Percentiles rank a stretch among this genome's conserved stretches.
These are phyloP conservation scores for Gymnocypris eckloni DNA, from an alignment of 2,797 vertebrate genomes.

Conservation along the genomic window DNA sequence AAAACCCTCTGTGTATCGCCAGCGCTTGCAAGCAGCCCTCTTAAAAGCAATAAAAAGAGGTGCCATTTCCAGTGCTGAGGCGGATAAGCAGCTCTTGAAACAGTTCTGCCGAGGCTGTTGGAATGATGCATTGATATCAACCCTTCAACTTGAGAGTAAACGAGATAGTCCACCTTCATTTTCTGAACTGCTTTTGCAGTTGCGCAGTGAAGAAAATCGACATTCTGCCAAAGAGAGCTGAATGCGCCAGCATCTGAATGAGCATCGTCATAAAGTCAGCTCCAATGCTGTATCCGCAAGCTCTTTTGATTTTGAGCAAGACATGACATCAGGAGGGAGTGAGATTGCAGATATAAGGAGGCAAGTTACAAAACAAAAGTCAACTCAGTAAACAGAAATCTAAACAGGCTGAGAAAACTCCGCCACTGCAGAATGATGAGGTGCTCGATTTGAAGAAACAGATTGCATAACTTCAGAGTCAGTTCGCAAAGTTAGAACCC, in stretches of 20 bases:
- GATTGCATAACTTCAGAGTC: conserved; percentile 4
- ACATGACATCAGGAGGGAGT: neutral
- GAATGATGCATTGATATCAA: conserved; percentile 11
- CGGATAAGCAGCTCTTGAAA: conserved; percentile 37
- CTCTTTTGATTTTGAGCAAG: neutral
- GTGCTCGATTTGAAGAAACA: neutral
- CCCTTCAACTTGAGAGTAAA: conserved; percentile 39
- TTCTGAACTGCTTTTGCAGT: conserved; percentile 23
- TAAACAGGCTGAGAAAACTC: neutral
- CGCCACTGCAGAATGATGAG: neutral
- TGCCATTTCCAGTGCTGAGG: conserved; percentile 21
- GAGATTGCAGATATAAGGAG: neutral
- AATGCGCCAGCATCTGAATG: conserved; percentile 47
- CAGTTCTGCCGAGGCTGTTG: conserved; percentile 10
- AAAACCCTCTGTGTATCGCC: conserved; percentile 11
- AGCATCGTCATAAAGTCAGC: neutral
- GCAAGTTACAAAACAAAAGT: conserved; percentile 8
- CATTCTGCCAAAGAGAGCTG: conserved; percentile 18
- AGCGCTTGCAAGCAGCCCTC: conserved; percentile 26
- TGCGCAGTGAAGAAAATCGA: conserved; percentile 34
- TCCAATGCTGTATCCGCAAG: neutral
- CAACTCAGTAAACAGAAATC: neutral
- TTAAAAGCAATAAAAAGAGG: conserved; percentile 34
- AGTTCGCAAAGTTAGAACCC: neutral
- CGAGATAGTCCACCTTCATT: neutral